Percentiles rank a stretch among this genome's conserved stretches.
These are phyloP conservation scores for Microcebus jonahi DNA, from an alignment of 2,113 vertebrate genomes.

Conservation along the genomic window DNA sequence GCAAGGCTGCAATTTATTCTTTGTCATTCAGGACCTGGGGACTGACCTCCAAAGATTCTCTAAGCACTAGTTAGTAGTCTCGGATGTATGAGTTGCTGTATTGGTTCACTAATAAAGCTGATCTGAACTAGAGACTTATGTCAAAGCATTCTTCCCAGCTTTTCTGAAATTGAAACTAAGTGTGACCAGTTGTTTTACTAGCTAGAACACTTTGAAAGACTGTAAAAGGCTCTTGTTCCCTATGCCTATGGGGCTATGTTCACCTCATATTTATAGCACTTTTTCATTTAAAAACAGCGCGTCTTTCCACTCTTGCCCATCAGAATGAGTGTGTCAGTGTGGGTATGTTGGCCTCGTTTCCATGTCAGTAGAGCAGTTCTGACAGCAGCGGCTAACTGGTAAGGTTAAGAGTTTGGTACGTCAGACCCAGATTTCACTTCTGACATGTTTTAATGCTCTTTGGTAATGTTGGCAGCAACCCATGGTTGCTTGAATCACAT, in stretches of 20 bases:
- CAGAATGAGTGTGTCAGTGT: background rate
- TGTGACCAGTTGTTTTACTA: background rate
- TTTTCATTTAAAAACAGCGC: background rate
- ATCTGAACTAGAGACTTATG: background rate
- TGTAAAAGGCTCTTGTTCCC: background rate
- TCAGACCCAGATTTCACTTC: background rate
- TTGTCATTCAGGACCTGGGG: background rate
- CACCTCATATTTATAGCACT: background rate
- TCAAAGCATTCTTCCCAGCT: background rate
- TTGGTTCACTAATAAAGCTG: background rate
- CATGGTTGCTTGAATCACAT: background rate
- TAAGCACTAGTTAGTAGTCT: background rate
- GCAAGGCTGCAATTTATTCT: background rate
- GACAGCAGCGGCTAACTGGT: background rate
- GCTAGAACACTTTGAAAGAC: background rate
- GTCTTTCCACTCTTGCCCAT: background rate
- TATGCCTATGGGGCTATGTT: background rate
- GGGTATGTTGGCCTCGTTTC: background rate
- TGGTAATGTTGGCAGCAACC: background rate
- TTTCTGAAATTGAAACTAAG: conserved; percentile 2
- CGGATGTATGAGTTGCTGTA: background rate
- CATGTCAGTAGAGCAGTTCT: background rate
- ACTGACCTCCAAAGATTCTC: background rate
- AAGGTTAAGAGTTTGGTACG: background rate
- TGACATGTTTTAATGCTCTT: background rate